These are phyloP conservation scores for Hormaphis cornu DNA, from an alignment of 1,140 invertebrate species.

Conservation along the genomic window DNA sequence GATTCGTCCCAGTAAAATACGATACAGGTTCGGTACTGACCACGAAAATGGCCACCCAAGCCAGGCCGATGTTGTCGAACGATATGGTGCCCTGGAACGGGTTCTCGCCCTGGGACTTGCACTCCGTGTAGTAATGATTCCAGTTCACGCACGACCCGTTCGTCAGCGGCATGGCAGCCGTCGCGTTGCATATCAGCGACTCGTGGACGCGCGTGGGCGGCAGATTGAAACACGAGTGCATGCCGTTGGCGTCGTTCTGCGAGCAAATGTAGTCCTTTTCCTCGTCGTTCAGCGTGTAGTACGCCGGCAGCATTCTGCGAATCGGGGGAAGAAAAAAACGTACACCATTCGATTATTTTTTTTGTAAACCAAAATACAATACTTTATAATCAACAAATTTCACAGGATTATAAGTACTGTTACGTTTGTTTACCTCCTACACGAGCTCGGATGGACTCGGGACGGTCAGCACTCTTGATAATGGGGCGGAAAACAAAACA, in stretches of 20 bases:
- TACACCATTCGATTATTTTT: neutral
- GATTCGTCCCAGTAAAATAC: too few relatives aligned
- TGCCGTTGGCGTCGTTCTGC: slow-evolving; percentile 81
- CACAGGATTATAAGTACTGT: too few relatives aligned
- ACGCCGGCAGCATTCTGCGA: slow-evolving; percentile 57
- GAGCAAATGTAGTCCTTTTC: slow-evolving; percentile 98
- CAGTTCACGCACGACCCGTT: slow-evolving; percentile 86
- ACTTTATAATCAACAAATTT: too few relatives aligned
- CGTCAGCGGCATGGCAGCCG: slow-evolving; percentile 44
- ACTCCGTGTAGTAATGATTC: slow-evolving; percentile 97
- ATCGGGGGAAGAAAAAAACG: too few relatives aligned
- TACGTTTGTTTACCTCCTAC: too few relatives aligned
- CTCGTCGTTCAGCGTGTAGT: slow-evolving; percentile 65
- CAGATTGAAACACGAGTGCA: slow-evolving; percentile 83
- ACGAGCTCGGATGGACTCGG: too few relatives aligned
- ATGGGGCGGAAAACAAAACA: too few relatives aligned
- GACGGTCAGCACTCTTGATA: too few relatives aligned
- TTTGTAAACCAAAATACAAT: too few relatives aligned
- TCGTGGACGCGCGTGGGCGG: slow-evolving; percentile 56
- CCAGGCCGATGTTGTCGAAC: slow-evolving; percentile 98
- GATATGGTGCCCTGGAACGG: slow-evolving; percentile 98
- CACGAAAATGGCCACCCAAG: slow-evolving; percentile 99
- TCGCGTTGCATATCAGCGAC: slow-evolving; percentile 51
- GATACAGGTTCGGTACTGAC: too few relatives aligned
- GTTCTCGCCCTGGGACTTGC: slow-evolving; percentile 83